Evolutionary conservation across 2,888 invertebrate species (phyloP).

Genomic region (Leucoma salicis): DNA sequence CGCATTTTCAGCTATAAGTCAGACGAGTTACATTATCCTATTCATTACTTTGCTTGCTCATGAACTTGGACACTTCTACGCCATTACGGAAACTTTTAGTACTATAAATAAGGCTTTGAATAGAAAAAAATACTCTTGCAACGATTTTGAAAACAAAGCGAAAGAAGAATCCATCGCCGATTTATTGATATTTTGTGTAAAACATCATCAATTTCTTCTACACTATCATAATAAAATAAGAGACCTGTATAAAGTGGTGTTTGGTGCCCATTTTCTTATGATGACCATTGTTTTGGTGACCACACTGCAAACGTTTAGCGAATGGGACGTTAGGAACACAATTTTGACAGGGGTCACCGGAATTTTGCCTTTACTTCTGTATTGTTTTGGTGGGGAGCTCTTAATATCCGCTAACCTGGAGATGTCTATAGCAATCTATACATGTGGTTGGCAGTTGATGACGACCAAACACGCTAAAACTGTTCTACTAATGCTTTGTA

Average conservation of each 20-base stretch:
- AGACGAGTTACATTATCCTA: constrained; percentile 57
- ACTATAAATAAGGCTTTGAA: constrained; percentile 33
- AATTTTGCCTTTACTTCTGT: constrained; percentile 52
- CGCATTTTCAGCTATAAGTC: constrained; percentile 55
- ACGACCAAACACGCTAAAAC: constrained; percentile 42
- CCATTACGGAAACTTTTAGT: constrained; percentile 47
- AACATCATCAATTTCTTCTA: constrained; percentile 54
- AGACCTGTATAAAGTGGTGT: constrained; percentile 45
- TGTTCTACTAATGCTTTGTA: constrained; percentile 43
- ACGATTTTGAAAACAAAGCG: constrained; percentile 3
- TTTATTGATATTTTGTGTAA: constrained; percentile 47
- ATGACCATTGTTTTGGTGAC: constrained; percentile 57
- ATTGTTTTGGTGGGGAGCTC: constrained; percentile 60
- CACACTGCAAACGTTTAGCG: constrained; percentile 54
- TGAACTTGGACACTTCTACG: constrained; percentile 55
- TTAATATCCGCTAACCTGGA: constrained; percentile 45
- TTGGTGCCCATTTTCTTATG: constrained; percentile 55
- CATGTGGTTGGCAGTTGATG: constrained; percentile 58
- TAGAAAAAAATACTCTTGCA: constrained; percentile 7
- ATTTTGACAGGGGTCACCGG: constrained; percentile 51
- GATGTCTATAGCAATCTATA: constrained; percentile 46
- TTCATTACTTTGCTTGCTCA: constrained; percentile 51
- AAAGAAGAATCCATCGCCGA: constrained; percentile 26
- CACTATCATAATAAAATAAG: constrained; percentile 44
- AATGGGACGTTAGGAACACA: constrained; percentile 53